Percentiles rank a stretch among this genome's conserved stretches.
Conservation (phyloP, 2,888 invertebrate species). For the Ophioninae sp. region DNA sequence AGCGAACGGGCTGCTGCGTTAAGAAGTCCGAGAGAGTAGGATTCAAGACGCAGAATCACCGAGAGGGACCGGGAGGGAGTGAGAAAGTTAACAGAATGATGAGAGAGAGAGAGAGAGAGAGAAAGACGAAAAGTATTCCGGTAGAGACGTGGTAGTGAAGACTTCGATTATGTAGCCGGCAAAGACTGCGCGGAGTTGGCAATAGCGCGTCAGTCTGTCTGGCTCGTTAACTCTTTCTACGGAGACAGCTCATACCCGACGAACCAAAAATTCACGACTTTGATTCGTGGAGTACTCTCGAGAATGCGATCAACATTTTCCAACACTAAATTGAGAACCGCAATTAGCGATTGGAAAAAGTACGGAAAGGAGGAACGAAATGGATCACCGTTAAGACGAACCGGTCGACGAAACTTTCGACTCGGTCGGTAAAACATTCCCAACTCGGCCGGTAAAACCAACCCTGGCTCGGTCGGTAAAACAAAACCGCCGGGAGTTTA, state of each 20-base stretch:
- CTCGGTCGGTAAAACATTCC: no score
- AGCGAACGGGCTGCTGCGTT: conserved; percentile 11
- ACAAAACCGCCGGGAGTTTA: no score
- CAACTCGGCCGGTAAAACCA: no score
- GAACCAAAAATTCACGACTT: conserved; percentile 30
- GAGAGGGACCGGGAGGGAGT: not conserved
- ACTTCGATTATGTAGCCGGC: conserved; percentile 26
- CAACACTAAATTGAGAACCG: not conserved
- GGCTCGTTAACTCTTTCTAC: conserved; percentile 64
- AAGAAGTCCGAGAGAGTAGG: conserved; percentile 8
- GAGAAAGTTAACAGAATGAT: not conserved
- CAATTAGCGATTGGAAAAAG: not conserved
- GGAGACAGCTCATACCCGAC: conserved; percentile 42
- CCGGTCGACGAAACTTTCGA: no score
- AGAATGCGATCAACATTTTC: not conserved
- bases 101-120: conserved; percentile 7
- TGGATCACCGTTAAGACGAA: no score
- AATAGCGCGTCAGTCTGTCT: conserved; percentile 65
- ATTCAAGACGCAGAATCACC: conserved; percentile 1
- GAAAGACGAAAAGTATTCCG: conserved; percentile 9
- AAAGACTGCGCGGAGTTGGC: conserved; percentile 18
- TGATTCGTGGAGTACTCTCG: conserved; percentile 5
- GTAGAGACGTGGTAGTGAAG: conserved; percentile 4
- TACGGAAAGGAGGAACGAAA: no score
- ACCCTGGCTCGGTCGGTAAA: no score